phyloP scores from a whole-genome alignment of 2,888 invertebrate genomes.

The Aphidoletes aphidimyza region DNA sequence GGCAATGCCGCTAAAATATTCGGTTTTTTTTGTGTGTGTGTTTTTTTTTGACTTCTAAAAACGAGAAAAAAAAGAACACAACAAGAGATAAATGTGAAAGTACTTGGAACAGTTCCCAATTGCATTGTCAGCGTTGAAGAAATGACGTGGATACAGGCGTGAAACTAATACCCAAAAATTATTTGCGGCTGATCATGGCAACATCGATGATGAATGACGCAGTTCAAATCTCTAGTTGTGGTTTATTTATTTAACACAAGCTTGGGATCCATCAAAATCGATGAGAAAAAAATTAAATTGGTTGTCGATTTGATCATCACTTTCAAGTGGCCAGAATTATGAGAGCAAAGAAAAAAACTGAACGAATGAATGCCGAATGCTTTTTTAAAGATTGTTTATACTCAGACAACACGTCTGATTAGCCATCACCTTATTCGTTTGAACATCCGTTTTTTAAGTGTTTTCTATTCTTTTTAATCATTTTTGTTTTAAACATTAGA shows the following conservation, averaged over 20 bases:
- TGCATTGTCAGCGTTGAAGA: neutral
- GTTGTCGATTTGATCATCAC: neutral
- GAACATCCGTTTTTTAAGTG: conserved; percentile 15
- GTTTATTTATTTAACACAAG: neutral
- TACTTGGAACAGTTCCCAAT: conserved; percentile 40
- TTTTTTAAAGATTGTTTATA: neutral
- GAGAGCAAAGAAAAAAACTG: no score
- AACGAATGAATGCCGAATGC: neutral
- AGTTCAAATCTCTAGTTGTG: neutral
- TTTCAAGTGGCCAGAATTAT: neutral
- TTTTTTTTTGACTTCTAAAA: no score
- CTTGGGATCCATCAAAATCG: neutral
- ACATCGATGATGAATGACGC: neutral
- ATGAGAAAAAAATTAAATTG: neutral
- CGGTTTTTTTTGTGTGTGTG: no score
- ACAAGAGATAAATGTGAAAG: no score
- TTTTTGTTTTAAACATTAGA: no score
- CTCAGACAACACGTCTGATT: neutral
- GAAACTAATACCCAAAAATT: conserved; percentile 11
- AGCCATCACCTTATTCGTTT: conserved; percentile 28
- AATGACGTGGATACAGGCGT: conserved; percentile 31
- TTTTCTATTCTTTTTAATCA: no score
- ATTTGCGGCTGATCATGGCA: neutral
- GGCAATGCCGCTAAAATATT: neutral
- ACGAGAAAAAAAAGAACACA: no score